phyloP scores from a whole-genome alignment of 2,797 vertebrate species.

The Amblyopsis hoosieri region DNA sequence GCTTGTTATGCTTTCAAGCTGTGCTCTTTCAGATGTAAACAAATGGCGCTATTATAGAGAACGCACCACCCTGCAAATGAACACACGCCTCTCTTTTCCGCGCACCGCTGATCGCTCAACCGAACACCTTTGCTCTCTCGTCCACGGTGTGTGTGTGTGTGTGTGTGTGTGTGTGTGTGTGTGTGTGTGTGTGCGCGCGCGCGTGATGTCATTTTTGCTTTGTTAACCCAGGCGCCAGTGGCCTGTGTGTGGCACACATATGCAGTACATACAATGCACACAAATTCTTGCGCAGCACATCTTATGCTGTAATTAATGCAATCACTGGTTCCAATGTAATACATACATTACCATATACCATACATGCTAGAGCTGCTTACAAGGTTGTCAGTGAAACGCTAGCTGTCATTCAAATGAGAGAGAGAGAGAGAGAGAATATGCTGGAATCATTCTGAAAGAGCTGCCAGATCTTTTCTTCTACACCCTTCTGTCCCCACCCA shows the following conservation, averaged over 20 bases:
- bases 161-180: too few relatives aligned
- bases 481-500: too few relatives aligned
- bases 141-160: too few relatives aligned
- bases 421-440: too few relatives aligned
- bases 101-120: too few relatives aligned
- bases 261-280: conserved; percentile 18
- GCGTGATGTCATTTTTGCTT: too few relatives aligned
- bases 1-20: conserved; percentile 22
- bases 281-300: conserved; percentile 23
- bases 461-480: too few relatives aligned
- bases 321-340: conserved; percentile 56
- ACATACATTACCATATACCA: conserved; percentile 73
- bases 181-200: too few relatives aligned
- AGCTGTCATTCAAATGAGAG: conserved; percentile 11
- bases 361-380: conserved; percentile 53
- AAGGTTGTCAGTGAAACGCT: conserved; percentile 60
- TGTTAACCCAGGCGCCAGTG: too few relatives aligned
- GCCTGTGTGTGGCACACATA: too few relatives aligned
- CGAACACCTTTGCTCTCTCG: too few relatives aligned
- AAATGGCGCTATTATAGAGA: conserved; percentile 24
- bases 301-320: conserved; percentile 66
- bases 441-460: too few relatives aligned
- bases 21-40: conserved; percentile 16
- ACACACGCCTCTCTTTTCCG: conserved; percentile 14
- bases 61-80: conserved; percentile 46